These are phyloP conservation scores for Salarias fasciatus DNA, from an alignment of 2,797 vertebrate species.

Conservation along the genomic window DNA sequence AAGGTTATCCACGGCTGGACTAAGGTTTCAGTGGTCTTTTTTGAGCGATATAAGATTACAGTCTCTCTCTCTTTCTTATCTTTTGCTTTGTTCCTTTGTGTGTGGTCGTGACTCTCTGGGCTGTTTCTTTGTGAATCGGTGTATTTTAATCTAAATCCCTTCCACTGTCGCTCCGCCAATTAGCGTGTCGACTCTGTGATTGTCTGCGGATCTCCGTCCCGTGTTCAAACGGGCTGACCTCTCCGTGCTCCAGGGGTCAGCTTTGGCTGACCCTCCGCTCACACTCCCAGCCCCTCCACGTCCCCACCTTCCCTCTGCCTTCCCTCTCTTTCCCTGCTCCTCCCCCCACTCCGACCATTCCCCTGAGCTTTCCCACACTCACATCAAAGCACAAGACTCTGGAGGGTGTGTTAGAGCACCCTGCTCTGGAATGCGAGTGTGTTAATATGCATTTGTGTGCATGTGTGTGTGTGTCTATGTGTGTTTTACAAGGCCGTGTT, in stretches of 20 bases:
- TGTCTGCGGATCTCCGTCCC: constrained; percentile 54
- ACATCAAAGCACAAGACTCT: constrained; percentile 77
- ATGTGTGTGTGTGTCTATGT: constrained; percentile 51
- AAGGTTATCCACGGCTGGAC: too few relatives aligned
- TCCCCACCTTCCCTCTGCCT: neutral
- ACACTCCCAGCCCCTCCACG: neutral
- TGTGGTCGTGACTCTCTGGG: neutral
- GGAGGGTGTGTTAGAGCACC: constrained; percentile 78
- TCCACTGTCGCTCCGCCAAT: constrained; percentile 56
- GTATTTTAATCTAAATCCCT: constrained; percentile 4
- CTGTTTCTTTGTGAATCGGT: constrained; percentile 14
- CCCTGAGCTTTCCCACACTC: constrained; percentile 83
- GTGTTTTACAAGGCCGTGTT: constrained; percentile 76
- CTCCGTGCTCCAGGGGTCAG: constrained; percentile 58
- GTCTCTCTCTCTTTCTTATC: neutral
- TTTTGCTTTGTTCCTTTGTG: neutral
- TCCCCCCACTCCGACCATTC: constrained; percentile 70
- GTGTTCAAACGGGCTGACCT: constrained; percentile 75
- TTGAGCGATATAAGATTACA: neutral
- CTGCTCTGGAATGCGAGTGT: constrained; percentile 79
- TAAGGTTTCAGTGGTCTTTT: too few relatives aligned
- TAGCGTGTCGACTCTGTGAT: constrained; percentile 43
- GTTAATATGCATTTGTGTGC: constrained; percentile 51
- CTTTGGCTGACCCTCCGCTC: constrained; percentile 19
- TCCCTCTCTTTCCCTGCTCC: constrained; percentile 4